Evolutionary conservation across 2,888 invertebrate species (phyloP), one percentile per base, ranked within the genome.

Genomic region (Caradrina kadenii): DNA sequence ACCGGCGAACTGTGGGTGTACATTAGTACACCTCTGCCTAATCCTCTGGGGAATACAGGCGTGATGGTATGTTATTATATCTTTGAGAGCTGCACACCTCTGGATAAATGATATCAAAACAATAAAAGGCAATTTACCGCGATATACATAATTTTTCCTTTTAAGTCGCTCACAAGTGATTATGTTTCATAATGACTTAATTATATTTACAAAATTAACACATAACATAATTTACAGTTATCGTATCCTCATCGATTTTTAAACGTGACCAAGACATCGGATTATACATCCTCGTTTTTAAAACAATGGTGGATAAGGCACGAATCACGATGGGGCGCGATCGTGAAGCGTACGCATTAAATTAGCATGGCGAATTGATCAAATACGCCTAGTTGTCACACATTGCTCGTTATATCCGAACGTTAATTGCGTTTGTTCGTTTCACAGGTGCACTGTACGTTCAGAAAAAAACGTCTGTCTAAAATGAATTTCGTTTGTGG

Each of bases 241-340:
- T 70, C 76, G 64, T 73, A 75, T 74, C 50, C 62, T 75, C 61
- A 77, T 76, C 69, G 67, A 79, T 78, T 73, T 63, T 60, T 42
- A 59, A 69, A 81, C 86, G 87, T 87, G 87, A 85, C 85, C 78
- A 81, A 81, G 76, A 77, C 74, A 69, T 81, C 81, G 61, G 35
- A 74, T 65, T 61, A 76, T 74, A 76, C 56, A 73, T 62, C 63
- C 60, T 68, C 35, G 42, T 73, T 76, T 76, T 80, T 63, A 69
- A 52, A 76, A 76, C 66, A 69, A 70, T 63, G 60, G 55, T 56
- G 69, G 54, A 56, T 45, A 53, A 68, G 45, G 35, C 76, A 78
- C 82, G n/a, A n/a, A n/a, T n/a, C n/a, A n/a, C n/a, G 76, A 78
- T 54, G 49, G 21, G 15, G 39, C 50, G 39, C 21, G 78, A 76